These are phyloP conservation scores for Litoditis marina DNA, from an alignment of 2,888 invertebrate species.

Conservation along the genomic window DNA sequence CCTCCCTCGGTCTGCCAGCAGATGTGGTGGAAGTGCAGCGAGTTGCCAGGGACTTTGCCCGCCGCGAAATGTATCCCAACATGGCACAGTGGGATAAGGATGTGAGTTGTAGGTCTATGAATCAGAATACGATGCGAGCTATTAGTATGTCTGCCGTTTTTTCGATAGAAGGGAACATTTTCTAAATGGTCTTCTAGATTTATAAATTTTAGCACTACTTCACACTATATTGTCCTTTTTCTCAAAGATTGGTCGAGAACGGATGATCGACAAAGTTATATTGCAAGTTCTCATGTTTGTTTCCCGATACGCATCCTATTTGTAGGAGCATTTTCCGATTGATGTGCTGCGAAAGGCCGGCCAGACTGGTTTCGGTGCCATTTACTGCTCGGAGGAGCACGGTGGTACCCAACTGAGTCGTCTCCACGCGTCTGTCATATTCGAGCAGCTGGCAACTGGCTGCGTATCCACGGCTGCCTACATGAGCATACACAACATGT, in stretches of 20 bases:
- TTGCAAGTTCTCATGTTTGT: background rate
- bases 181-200: no score
- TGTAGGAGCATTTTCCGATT: constrained; percentile 65
- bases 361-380: constrained; percentile 68
- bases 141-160: no score
- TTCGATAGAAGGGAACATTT: no score
- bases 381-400: constrained; percentile 63
- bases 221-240: background rate
- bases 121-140: background rate
- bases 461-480: constrained; percentile 69
- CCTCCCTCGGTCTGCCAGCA: constrained; percentile 65
- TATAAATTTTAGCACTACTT: no score
- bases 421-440: constrained; percentile 67
- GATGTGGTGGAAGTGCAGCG: constrained; percentile 67
- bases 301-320: background rate
- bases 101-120: no score
- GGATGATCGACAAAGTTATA: no score
- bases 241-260: background rate
- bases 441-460: constrained; percentile 68
- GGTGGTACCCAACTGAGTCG: constrained; percentile 61
- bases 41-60: constrained; percentile 67
- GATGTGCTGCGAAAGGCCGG: constrained; percentile 67
- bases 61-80: constrained; percentile 67
- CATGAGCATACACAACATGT: constrained; percentile 68
- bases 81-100: constrained; percentile 69